Evolutionary conservation across 1,140 invertebrate genomes (phyloP).

Genomic region (Scaptomyza montana): DNA sequence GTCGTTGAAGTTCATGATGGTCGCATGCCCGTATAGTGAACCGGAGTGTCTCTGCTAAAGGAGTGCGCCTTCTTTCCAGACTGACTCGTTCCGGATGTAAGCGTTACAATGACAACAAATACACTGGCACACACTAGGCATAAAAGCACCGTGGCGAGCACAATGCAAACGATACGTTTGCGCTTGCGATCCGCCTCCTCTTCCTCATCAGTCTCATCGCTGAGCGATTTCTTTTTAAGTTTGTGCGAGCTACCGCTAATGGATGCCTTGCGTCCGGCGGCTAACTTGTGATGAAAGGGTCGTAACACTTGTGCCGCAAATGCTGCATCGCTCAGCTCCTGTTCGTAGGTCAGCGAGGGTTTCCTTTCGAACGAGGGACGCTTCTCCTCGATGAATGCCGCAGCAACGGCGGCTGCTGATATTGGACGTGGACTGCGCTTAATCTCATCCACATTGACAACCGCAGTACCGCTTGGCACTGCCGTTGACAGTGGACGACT

Average conservation of each 20-base stretch:
- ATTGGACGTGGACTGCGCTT: constrained; percentile 79
- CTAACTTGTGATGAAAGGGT: constrained; percentile 79
- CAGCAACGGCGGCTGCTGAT: constrained; percentile 59
- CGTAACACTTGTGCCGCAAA: constrained; percentile 77
- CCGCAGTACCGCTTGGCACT: constrained; percentile 45
- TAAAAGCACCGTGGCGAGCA: constrained; percentile 87
- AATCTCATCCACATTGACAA: constrained; percentile 71
- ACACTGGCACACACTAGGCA: constrained; percentile 88
- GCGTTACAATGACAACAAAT: constrained; percentile 88
- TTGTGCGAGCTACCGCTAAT: constrained; percentile 65
- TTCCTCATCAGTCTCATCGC: constrained; percentile 83
- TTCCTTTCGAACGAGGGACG: constrained; percentile 80
- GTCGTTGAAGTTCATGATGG: constrained; percentile 71
- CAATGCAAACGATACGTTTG: constrained; percentile 87
- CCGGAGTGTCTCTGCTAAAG: constrained; percentile 85
- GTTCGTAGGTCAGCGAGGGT: constrained; percentile 71
- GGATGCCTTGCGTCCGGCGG: constrained; percentile 74
- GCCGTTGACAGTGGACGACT: constrained; percentile 78
- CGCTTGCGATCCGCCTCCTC: constrained; percentile 86
- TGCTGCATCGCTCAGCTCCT: constrained; percentile 74
- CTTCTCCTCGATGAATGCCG: constrained; percentile 80
- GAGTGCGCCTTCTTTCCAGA: constrained; percentile 87
- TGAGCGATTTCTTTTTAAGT: constrained; percentile 78
- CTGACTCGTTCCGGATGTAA: constrained; percentile 87
- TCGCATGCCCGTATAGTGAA: constrained; percentile 82